phyloP scores from a whole-genome alignment of 2,113 vertebrate genomes.

The Sinosuthora webbiana region DNA sequence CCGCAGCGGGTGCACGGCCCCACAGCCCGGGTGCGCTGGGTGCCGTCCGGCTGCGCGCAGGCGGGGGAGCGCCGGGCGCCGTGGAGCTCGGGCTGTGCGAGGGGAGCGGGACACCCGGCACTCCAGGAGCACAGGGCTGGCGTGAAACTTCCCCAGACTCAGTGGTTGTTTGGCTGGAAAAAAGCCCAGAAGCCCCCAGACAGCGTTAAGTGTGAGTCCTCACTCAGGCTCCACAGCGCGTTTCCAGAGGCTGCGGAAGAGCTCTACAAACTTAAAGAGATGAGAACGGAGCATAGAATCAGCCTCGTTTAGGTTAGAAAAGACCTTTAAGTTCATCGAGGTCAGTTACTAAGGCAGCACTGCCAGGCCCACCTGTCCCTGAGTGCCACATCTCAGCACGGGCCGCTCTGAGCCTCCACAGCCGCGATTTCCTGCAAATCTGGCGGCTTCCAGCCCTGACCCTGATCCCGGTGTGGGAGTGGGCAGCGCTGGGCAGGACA shows the following conservation, averaged over 20 bases:
- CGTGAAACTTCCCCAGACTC: neutral
- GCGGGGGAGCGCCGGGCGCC: neutral
- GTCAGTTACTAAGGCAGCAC: neutral
- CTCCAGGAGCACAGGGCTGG: neutral
- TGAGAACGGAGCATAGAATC: neutral
- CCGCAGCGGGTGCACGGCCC: too few relatives aligned
- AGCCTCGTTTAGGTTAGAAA: neutral
- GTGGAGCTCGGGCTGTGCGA: accelerated
- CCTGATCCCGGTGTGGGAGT: neutral
- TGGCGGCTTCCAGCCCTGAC: neutral
- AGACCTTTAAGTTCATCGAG: neutral
- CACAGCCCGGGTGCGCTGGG: neutral
- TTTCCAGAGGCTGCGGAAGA: neutral
- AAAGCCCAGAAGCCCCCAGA: neutral
- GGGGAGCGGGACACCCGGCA: neutral
- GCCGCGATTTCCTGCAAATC: accelerated
- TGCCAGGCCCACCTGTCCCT: neutral
- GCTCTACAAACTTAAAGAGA: neutral
- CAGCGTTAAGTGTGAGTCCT: neutral
- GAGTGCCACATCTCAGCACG: too few relatives aligned
- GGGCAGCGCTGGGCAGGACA: neutral
- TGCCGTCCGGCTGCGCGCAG: neutral
- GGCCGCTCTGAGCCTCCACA: neutral
- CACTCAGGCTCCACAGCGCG: neutral
- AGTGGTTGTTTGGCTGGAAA: neutral